Percentiles rank a stretch among this genome's conserved stretches.
Conservation (phyloP, 2,113 vertebrate species). For the Colossoma macropomum region DNA sequence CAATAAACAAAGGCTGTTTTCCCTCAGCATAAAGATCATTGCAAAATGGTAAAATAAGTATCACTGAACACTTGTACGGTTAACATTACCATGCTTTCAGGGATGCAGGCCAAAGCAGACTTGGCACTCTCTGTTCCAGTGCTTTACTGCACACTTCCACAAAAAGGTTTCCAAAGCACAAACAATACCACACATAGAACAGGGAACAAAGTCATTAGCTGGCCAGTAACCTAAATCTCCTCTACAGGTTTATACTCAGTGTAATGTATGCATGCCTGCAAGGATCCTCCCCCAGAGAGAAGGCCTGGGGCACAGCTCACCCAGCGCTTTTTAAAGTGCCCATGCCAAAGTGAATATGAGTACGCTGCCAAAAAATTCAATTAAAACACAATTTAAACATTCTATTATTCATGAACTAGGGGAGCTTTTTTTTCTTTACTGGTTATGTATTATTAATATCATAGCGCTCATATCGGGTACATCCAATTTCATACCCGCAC, state of each 20-base stretch:
- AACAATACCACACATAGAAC: slow-evolving; percentile 12
- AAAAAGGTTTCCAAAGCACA: slow-evolving; percentile 16
- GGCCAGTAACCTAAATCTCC: slow-evolving; percentile 32
- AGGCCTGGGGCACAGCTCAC: slow-evolving; percentile 7
- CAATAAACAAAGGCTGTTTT: background rate
- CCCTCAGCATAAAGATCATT: background rate
- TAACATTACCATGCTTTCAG: background rate
- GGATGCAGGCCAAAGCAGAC: background rate
- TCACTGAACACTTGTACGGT: background rate
- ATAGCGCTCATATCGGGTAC: slow-evolving; percentile 44
- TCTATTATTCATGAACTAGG: slow-evolving; percentile 62
- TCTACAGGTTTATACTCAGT: slow-evolving; percentile 37
- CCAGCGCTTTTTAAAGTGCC: background rate
- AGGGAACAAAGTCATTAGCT: slow-evolving; percentile 41
- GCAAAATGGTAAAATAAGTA: background rate
- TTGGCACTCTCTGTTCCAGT: background rate
- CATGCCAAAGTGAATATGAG: slow-evolving; percentile 42
- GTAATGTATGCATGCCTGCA: background rate
- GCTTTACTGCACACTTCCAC: background rate
- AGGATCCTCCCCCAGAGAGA: slow-evolving; percentile 7
- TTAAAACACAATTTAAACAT: slow-evolving; percentile 61
- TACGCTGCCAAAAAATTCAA: slow-evolving; percentile 54
- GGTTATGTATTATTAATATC: slow-evolving; percentile 62
- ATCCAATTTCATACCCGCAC: slow-evolving; percentile 50
- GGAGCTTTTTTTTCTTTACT: slow-evolving; percentile 37